Evolutionary conservation across 1,140 invertebrate species (phyloP).

Genomic region (Ceratosolen solmsi): DNA sequence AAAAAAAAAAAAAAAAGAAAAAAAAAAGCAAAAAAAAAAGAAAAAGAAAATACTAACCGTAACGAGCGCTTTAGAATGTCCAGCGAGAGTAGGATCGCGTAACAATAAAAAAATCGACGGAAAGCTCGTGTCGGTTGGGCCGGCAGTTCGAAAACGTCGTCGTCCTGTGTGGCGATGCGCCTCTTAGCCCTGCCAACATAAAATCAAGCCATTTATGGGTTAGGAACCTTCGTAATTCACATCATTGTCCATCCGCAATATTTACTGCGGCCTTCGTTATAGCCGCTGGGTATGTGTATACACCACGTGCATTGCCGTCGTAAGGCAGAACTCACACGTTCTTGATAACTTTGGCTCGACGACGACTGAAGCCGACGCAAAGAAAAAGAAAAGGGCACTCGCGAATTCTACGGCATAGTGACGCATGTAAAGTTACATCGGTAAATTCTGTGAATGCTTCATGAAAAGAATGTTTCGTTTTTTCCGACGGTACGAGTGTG

Average conservation of each 20-base stretch:
- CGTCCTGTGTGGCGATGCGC: constrained; percentile 64
- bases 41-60: background rate
- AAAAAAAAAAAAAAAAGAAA: too few relatives aligned
- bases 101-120: constrained; percentile 54
- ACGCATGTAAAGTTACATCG: constrained; percentile 25
- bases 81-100: constrained; percentile 57
- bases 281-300: constrained; percentile 25
- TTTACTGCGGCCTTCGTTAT: constrained; percentile 67
- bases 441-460: constrained; percentile 8
- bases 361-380: background rate
- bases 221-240: constrained; percentile 68
- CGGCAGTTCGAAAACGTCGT: constrained; percentile 33
- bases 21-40: background rate
- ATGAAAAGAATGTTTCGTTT: background rate
- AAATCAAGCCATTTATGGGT: constrained; percentile 69
- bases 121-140: constrained; percentile 25
- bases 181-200: constrained; percentile 64
- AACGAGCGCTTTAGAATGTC: background rate
- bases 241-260: constrained; percentile 67
- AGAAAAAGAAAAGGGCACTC: background rate
- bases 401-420: background rate
- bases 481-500: background rate
- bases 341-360: constrained; percentile 32
- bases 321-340: constrained; percentile 5
- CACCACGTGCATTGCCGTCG: background rate